Conservation (phyloP, 2,797 vertebrate genomes). For the Mionectes olivaceus region DNA sequence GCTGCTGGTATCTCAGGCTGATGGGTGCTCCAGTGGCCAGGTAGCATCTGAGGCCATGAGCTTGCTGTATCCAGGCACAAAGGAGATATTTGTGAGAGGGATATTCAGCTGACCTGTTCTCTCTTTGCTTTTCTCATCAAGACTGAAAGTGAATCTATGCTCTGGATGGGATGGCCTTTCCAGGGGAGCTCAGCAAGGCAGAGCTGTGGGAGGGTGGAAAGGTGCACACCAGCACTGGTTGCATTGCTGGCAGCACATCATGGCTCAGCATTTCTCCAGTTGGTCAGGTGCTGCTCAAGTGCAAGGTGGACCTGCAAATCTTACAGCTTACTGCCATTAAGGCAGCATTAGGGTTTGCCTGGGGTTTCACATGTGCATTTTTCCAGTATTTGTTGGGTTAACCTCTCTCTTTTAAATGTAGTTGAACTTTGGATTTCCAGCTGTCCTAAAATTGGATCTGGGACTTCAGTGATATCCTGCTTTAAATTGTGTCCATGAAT, state of each 20-base stretch:
- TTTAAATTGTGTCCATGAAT: neutral
- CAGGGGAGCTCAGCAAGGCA: neutral
- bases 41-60: neutral
- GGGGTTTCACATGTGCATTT: rapidly evolving
- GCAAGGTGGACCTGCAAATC: neutral
- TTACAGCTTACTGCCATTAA: neutral
- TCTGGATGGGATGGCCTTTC: neutral
- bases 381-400: neutral
- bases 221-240: rapidly evolving
- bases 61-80: neutral
- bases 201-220: neutral
- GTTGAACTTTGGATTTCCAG: neutral
- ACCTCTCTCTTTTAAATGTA: neutral
- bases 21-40: neutral
- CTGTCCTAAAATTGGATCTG: neutral
- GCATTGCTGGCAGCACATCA: rapidly evolving
- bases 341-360: neutral
- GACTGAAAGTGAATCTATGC: neutral
- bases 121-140: neutral
- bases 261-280: neutral
- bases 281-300: neutral
- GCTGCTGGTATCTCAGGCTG: neutral
- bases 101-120: neutral
- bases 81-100: neutral
- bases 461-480: neutral